phyloP scores from a whole-genome alignment of 2,888 invertebrate genomes.

The Drosophila affinis region DNA sequence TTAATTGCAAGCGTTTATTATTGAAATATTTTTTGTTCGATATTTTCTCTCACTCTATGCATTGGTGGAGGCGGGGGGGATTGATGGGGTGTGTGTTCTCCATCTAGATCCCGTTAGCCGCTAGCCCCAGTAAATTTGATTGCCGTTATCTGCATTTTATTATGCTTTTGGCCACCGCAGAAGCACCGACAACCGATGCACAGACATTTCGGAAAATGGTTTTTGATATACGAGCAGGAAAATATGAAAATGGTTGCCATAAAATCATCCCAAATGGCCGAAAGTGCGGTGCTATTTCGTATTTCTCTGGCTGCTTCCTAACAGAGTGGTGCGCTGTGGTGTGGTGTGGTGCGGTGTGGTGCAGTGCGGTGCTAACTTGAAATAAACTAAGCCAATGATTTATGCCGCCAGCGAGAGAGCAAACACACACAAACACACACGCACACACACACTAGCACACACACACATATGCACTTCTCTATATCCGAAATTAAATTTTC shows the following conservation, averaged over 20 bases:
- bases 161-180: slow-evolving; percentile 65
- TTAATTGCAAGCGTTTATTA: slow-evolving; percentile 53
- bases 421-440: not conserved
- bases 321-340: not conserved
- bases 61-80: too few relatives aligned
- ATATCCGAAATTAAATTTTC: slow-evolving; percentile 43
- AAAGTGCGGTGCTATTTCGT: slow-evolving; percentile 39
- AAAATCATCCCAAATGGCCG: slow-evolving; percentile 63
- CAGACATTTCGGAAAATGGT: slow-evolving; percentile 59
- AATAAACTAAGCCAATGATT: slow-evolving; percentile 56
- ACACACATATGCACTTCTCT: slow-evolving; percentile 18
- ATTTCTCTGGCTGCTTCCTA: slow-evolving; percentile 16
- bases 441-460: not conserved
- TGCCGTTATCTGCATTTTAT: slow-evolving; percentile 77
- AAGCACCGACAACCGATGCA: slow-evolving; percentile 28
- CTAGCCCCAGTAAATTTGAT: slow-evolving; percentile 57
- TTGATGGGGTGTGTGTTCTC: not conserved
- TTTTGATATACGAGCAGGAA: slow-evolving; percentile 68
- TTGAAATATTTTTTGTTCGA: slow-evolving; percentile 50
- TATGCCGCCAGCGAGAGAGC: slow-evolving; percentile 20
- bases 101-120: slow-evolving; percentile 1
- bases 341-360: too few relatives aligned
- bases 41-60: slow-evolving; percentile 17
- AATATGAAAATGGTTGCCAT: slow-evolving; percentile 53
- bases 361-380: slow-evolving; percentile 4